A percentile compares a stretch with the other conserved stretches of the same genome.
phyloP scores from a whole-genome alignment of 2,797 vertebrate species.

The Dermochelys coriacea region DNA sequence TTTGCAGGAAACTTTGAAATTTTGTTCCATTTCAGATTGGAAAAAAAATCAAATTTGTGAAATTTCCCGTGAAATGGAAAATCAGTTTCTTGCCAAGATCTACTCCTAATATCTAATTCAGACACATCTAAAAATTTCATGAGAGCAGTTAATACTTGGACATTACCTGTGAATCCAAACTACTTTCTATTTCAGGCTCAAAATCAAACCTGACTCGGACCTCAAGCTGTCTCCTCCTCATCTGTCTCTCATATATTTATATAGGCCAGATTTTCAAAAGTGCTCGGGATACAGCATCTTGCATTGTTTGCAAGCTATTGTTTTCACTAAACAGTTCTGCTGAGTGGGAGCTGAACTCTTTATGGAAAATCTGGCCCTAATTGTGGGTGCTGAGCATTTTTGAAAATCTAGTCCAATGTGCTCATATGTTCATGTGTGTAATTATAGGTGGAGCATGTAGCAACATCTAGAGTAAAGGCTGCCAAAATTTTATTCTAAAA shows the following conservation, averaged over 20 bases:
- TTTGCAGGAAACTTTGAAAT: background rate
- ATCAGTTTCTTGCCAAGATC: background rate
- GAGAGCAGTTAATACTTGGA: background rate
- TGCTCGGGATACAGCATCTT: background rate
- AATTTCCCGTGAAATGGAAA: background rate
- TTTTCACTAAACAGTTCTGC: background rate
- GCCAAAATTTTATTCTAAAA: background rate
- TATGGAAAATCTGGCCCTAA: background rate
- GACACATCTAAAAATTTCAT: background rate
- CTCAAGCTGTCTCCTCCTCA: background rate
- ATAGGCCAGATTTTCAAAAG: slow-evolving; percentile 24
- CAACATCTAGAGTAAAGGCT: background rate
- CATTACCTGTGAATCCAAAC: background rate
- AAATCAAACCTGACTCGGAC: background rate
- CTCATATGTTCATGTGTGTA: background rate
- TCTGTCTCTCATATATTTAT: background rate
- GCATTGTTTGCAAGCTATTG: background rate
- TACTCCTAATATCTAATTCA: background rate
- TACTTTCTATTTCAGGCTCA: background rate
- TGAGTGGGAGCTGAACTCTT: background rate
- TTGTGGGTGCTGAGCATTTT: background rate
- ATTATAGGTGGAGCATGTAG: background rate
- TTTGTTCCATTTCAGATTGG: background rate
- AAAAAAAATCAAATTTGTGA: background rate
- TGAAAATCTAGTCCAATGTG: background rate